Percentiles rank a stretch among this genome's conserved stretches.
These are phyloP conservation scores for Diabrotica virgifera DNA, from an alignment of 1,140 invertebrate genomes.

Conservation along the genomic window DNA sequence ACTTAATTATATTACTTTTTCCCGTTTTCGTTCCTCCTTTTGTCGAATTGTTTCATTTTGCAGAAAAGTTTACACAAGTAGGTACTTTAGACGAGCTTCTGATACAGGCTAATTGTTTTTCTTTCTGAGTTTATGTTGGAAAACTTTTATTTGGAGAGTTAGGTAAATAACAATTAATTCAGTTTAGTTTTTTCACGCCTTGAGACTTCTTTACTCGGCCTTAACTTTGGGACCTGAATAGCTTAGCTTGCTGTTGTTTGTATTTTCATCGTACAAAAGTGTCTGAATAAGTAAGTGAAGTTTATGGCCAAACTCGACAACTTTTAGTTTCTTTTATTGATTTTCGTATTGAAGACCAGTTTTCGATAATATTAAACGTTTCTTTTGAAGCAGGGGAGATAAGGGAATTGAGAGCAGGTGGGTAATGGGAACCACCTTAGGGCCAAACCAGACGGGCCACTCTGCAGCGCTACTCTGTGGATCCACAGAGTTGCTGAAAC, in stretches of 20 bases:
- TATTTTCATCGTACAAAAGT: neutral
- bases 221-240: neutral
- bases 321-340: too few species aligned
- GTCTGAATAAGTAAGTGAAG: too few species aligned
- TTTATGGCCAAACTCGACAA: too few species aligned
- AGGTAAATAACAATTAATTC: constrained; percentile 3
- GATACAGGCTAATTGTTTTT: constrained; percentile 2
- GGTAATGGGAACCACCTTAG: too few species aligned
- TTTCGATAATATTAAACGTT: too few species aligned
- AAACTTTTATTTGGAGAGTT: neutral
- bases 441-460: too few species aligned
- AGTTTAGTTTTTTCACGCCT: neutral
- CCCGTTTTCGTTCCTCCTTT: neutral
- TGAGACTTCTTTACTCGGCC: neutral
- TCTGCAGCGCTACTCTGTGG: too few species aligned
- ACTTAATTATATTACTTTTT: neutral
- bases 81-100: neutral
- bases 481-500: too few species aligned
- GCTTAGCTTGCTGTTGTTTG: neutral
- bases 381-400: too few species aligned
- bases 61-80: constrained; percentile 2
- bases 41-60: neutral
- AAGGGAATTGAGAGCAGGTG: too few species aligned
- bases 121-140: neutral
- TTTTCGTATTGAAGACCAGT: too few species aligned